Percentiles rank a stretch among this genome's conserved stretches.
phyloP scores from a whole-genome alignment of 2,113 vertebrate genomes.

The Vulpes vulpes region DNA sequence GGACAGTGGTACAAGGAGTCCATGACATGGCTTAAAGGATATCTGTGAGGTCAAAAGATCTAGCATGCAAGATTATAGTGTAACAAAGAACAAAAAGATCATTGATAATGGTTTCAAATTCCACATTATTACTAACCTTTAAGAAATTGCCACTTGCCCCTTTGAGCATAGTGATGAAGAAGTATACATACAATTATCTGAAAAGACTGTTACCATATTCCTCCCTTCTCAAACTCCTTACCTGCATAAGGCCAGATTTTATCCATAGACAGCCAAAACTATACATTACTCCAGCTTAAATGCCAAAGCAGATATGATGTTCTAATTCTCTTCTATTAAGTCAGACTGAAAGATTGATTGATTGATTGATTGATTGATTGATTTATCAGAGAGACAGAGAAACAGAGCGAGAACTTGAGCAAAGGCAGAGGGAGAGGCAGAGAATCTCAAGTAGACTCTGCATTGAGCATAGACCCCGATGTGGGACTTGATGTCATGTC shows the following conservation, averaged over 20 bases:
- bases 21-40: not conserved
- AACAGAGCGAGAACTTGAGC: not conserved
- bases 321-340: not conserved
- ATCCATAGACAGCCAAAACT: not conserved
- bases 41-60: not conserved
- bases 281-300: not conserved
- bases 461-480: not conserved
- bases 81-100: not conserved
- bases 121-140: not conserved
- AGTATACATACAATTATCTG: not conserved
- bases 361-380: not conserved
- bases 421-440: not conserved
- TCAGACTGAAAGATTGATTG: not conserved
- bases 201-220: not conserved
- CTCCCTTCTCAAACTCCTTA: not conserved
- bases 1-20: not conserved
- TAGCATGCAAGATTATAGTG: not conserved
- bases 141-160: constrained; percentile 30
- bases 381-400: not conserved
- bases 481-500: too few relatives aligned
- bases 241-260: not conserved
- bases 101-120: not conserved
- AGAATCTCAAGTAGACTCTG: not conserved
- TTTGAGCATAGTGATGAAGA: not conserved
- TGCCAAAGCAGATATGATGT: not conserved